These are phyloP conservation scores for Osmerus mordax DNA, from an alignment of 2,113 vertebrate genomes.

Conservation along the genomic window DNA sequence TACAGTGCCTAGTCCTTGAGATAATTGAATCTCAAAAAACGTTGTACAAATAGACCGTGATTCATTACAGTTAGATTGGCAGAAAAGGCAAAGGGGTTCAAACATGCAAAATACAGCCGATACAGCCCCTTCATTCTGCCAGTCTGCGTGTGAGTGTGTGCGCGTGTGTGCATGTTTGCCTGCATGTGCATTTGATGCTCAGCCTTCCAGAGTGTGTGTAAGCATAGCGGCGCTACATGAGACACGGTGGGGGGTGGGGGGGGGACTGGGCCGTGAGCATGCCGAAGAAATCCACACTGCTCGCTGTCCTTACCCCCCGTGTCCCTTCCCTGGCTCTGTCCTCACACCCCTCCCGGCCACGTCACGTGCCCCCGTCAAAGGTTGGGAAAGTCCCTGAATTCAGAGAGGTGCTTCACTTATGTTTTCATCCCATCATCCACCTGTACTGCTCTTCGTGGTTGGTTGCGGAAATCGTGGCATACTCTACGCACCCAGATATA, in stretches of 20 bases:
- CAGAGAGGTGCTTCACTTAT: conserved; percentile 31
- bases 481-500: not conserved
- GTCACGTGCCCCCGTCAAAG: conserved; percentile 41
- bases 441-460: not conserved
- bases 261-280: conserved; percentile 45
- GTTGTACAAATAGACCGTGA: too few species aligned
- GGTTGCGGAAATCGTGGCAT: not conserved
- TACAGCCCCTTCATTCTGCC: not conserved
- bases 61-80: too few species aligned
- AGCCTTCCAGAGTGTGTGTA: conserved; percentile 13
- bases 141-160: not conserved
- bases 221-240: conserved; percentile 8
- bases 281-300: conserved; percentile 62
- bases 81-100: too few species aligned
- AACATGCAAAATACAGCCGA: not conserved
- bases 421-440: not conserved
- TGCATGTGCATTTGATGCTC: too few species aligned
- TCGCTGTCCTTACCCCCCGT: conserved; percentile 3
- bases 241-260: not conserved
- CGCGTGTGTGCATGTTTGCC: conserved; percentile 21
- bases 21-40: too few species aligned
- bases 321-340: conserved; percentile 16
- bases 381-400: conserved; percentile 66
- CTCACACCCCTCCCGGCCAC: conserved; percentile 32
- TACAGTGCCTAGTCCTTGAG: too few species aligned